phyloP scores from a whole-genome alignment of 2,113 vertebrate genomes.

The Leuciscus idus region DNA sequence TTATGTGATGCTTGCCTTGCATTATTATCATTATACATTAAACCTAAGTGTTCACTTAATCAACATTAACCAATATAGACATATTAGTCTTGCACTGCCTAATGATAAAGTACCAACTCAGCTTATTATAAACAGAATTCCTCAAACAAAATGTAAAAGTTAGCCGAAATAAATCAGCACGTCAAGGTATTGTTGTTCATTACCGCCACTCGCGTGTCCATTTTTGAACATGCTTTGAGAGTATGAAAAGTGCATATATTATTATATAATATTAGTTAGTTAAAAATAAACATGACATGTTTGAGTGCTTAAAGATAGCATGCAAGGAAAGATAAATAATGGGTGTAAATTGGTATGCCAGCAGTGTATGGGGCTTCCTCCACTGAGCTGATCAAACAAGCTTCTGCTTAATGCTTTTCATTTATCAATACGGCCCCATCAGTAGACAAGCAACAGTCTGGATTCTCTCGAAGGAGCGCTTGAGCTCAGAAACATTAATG shows the following conservation, averaged over 20 bases:
- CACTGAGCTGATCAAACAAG: conserved; percentile 47
- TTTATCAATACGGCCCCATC: conserved; percentile 46
- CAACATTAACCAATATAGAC: too few relatives aligned
- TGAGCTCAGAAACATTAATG: conserved; percentile 26
- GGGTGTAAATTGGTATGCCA: conserved; percentile 17
- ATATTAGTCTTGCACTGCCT: too few relatives aligned
- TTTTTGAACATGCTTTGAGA: background rate
- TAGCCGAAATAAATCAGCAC: too few relatives aligned
- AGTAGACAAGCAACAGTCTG: background rate
- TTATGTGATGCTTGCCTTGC: too few relatives aligned
- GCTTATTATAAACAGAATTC: too few relatives aligned
- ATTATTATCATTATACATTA: too few relatives aligned
- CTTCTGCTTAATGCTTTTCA: conserved; percentile 38
- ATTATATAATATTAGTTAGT: background rate
- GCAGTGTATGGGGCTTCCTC: conserved; percentile 23
- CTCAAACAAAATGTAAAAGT: too few relatives aligned
- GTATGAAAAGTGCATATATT: background rate
- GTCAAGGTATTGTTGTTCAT: too few relatives aligned
- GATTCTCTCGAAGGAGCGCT: background rate
- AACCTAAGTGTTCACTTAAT: too few relatives aligned
- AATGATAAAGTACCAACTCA: too few relatives aligned
- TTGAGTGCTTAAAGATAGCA: background rate
- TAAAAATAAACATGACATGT: background rate
- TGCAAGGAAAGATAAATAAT: conserved; percentile 34
- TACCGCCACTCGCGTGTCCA: too few relatives aligned